A percentile compares a stretch with the other conserved stretches of the same genome.
phyloP scores from a whole-genome alignment of 2,888 invertebrate species.

The Trissolcus japonicus region DNA sequence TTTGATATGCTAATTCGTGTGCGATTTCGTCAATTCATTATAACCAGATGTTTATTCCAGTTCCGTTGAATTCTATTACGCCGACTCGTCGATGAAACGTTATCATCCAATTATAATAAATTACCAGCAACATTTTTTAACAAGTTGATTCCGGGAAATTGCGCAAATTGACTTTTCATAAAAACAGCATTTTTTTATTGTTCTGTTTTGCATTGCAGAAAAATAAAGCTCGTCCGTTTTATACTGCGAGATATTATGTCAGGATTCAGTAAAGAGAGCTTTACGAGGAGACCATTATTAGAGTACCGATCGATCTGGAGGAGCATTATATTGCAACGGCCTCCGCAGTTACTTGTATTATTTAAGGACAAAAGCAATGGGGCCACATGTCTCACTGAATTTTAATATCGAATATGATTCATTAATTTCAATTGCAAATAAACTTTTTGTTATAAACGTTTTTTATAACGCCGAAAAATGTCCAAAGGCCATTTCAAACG shows the following conservation, averaged over 20 bases:
- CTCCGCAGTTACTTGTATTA: slow-evolving; percentile 37
- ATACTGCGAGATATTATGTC: slow-evolving; percentile 2
- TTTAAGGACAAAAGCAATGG: slow-evolving; percentile 25
- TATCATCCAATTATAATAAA: slow-evolving; percentile 5
- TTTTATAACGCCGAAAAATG: no score
- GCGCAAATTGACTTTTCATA: no score
- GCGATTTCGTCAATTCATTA: slow-evolving; percentile 3
- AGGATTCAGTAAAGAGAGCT: no score
- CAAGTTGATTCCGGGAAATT: no score
- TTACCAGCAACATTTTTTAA: no score
- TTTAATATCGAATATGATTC: neutral
- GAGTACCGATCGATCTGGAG: slow-evolving; percentile 13
- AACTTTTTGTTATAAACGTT: neutral
- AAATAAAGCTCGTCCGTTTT: neutral
- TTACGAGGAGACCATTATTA: no score
- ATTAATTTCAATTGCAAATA: slow-evolving; percentile 8
- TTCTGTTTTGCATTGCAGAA: no score
- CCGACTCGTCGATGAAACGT: neutral
- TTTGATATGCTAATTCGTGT: neutral
- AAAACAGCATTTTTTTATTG: no score
- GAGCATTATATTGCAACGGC: slow-evolving; percentile 29
- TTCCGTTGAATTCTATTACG: no score
- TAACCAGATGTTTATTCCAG: slow-evolving; percentile 1
- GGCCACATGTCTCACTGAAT: slow-evolving; percentile 7
- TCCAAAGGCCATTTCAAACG: no score